Percentiles rank a stretch among this genome's conserved stretches.
These are phyloP conservation scores for Allolobophora icterica DNA, from an alignment of 2,888 invertebrate species.

Conservation along the genomic window DNA sequence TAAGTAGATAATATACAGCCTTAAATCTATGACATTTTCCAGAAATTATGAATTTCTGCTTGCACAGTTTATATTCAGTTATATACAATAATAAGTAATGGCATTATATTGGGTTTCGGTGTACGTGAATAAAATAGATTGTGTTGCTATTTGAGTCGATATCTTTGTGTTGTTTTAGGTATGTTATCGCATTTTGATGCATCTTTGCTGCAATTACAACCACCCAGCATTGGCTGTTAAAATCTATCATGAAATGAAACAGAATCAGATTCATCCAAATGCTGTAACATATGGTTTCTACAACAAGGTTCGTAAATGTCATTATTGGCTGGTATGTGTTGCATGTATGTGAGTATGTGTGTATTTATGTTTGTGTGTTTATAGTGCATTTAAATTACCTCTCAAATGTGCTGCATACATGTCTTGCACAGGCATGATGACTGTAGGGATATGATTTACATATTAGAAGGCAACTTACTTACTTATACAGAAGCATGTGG, in stretches of 20 bases:
- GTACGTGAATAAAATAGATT: neutral
- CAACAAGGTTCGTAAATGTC: constrained; percentile 28
- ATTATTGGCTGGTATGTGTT: neutral
- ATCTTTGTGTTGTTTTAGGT: constrained; percentile 25
- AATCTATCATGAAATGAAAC: constrained; percentile 32
- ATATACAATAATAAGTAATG: too few relatives aligned
- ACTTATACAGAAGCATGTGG: too few relatives aligned
- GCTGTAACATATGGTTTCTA: constrained; percentile 37
- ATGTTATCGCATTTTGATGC: constrained; percentile 36
- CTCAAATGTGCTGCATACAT: too few relatives aligned
- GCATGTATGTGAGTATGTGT: neutral
- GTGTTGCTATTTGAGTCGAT: neutral
- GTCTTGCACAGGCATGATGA: too few relatives aligned
- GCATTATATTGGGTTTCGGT: too few relatives aligned
- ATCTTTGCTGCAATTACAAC: constrained; percentile 34
- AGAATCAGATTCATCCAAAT: constrained; percentile 23
- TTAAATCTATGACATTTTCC: neutral
- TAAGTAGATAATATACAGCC: neutral
- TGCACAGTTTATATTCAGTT: too few relatives aligned
- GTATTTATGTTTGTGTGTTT: too few relatives aligned
- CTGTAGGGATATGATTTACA: too few relatives aligned
- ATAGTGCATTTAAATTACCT: too few relatives aligned
- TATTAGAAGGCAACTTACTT: too few relatives aligned
- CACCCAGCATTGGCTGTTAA: constrained; percentile 31
- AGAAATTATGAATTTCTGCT: neutral